phyloP scores from a whole-genome alignment of 2,888 invertebrate species.

The Caenorhabditis macrosperma region DNA sequence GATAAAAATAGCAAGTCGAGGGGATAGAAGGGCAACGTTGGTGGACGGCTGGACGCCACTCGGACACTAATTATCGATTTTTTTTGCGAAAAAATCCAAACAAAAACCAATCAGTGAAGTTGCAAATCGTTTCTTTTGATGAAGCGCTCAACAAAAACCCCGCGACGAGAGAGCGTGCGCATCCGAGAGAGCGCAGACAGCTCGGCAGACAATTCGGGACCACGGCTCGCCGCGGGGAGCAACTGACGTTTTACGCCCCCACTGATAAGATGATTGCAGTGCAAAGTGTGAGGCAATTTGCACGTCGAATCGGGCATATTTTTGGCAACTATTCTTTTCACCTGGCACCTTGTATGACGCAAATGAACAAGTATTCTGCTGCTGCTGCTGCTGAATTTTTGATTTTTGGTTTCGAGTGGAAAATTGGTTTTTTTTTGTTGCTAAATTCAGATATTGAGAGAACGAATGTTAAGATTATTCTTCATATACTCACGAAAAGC shows the following conservation, averaged over 20 bases:
- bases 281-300: not conserved
- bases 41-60: not conserved
- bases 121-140: not conserved
- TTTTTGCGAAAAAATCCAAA: not conserved
- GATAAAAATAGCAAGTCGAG: not conserved
- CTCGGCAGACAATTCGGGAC: constrained; percentile 13
- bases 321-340: no score
- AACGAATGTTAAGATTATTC: no score
- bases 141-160: constrained; percentile 5
- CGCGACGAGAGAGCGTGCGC: constrained; percentile 9
- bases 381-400: no score
- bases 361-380: no score
- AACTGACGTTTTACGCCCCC: constrained; percentile 28
- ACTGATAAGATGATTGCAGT: constrained; percentile 2
- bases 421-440: no score
- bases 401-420: no score
- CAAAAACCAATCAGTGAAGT: no score
- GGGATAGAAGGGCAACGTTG: not conserved
- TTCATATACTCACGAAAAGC: no score
- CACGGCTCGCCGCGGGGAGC: constrained; percentile 1
- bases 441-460: no score
- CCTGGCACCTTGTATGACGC: no score
- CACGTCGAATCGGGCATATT: not conserved
- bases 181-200: constrained; percentile 10
- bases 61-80: not conserved